phyloP scores from a whole-genome alignment of 2,113 vertebrate species.

The Motacilla alba region DNA sequence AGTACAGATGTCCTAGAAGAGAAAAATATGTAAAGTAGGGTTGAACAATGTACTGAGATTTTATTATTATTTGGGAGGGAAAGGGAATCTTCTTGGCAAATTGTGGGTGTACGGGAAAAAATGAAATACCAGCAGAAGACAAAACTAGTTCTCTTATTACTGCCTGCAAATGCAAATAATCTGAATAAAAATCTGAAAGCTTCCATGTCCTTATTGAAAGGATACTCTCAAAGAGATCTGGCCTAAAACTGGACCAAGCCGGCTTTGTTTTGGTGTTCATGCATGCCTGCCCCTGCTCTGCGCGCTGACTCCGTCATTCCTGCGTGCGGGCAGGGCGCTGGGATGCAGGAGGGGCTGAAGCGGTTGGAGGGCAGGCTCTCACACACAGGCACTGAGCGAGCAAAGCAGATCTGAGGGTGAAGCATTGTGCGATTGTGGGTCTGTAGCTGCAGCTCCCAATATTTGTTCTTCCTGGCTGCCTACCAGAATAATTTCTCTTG shows the following conservation, averaged over 20 bases:
- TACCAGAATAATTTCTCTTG: slow-evolving; percentile 39
- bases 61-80: slow-evolving; percentile 15
- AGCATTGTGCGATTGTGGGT: background rate
- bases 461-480: slow-evolving; percentile 40
- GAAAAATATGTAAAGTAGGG: slow-evolving; percentile 61
- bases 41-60: slow-evolving; percentile 24
- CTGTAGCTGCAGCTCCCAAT: slow-evolving; percentile 9
- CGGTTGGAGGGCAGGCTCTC: background rate
- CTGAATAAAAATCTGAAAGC: slow-evolving; percentile 15
- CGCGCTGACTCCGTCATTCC: background rate
- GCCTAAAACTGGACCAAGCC: background rate
- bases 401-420: background rate
- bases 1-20: slow-evolving; percentile 70
- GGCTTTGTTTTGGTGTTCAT: slow-evolving; percentile 40
- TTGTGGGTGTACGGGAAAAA: slow-evolving; percentile 3
- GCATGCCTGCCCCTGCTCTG: background rate
- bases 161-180: background rate
- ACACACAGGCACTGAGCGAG: background rate
- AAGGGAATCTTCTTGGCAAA: background rate
- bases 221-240: background rate
- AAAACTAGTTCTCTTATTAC: background rate
- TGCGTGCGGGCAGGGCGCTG: background rate
- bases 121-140: background rate
- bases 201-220: background rate
- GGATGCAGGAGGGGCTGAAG: background rate